These are phyloP conservation scores for Oceanodroma leucorhoa DNA, from an alignment of 2,797 vertebrate genomes.

Conservation along the genomic window DNA sequence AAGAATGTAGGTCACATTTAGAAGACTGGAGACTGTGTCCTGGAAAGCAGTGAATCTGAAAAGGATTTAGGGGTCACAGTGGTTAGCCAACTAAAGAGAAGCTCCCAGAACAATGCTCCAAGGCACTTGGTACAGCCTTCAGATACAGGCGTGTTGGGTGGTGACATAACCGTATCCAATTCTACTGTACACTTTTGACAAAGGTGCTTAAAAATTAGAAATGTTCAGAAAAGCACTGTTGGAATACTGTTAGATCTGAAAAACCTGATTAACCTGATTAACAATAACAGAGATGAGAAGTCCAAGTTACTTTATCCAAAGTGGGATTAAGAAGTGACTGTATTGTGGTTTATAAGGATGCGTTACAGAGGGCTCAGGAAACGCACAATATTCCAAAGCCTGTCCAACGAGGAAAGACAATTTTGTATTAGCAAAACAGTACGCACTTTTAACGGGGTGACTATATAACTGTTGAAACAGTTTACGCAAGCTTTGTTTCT, in stretches of 20 bases:
- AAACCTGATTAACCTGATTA: background rate
- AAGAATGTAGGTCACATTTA: constrained; percentile 63
- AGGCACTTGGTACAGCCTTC: background rate
- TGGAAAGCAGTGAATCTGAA: constrained; percentile 57
- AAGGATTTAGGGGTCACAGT: constrained; percentile 49
- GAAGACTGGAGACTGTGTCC: constrained; percentile 45
- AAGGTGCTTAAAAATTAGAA: background rate
- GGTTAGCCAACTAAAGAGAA: constrained; percentile 27
- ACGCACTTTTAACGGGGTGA: rapidly evolving
- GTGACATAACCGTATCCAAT: background rate
- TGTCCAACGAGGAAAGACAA: background rate
- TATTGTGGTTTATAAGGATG: background rate
- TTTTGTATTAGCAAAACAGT: background rate
- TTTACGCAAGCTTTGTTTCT: background rate
- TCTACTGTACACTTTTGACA: background rate
- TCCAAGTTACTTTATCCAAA: background rate
- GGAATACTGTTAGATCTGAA: background rate
- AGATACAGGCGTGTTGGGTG: background rate
- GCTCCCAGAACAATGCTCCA: background rate
- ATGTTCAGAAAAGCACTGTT: background rate
- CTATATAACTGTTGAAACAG: background rate
- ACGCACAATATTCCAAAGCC: background rate
- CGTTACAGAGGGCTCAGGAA: background rate
- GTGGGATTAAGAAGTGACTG: background rate
- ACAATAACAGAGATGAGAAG: background rate